A percentile compares a stretch with the other conserved stretches of the same genome.
These are phyloP conservation scores for Pangasius macronema DNA, from an alignment of 2,797 vertebrate species.

Conservation along the genomic window DNA sequence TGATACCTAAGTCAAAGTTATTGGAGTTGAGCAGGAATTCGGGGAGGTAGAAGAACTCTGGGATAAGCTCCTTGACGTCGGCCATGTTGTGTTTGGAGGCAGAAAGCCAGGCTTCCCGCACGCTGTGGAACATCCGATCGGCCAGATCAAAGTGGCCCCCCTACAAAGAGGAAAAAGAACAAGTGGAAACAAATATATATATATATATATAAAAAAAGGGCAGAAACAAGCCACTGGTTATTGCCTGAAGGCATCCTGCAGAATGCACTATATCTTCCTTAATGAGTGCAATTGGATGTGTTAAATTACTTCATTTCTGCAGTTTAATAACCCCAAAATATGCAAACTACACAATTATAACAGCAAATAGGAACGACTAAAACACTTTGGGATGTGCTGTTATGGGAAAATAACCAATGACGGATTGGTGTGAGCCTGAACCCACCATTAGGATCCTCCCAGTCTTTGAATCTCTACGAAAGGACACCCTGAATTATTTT, in stretches of 20 bases:
- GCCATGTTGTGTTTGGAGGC: slow-evolving; percentile 99
- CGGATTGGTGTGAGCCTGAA: not conserved
- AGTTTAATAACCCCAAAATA: not conserved
- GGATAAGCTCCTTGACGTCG: slow-evolving; percentile 97
- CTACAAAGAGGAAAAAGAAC: slow-evolving; percentile 64
- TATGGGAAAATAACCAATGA: not conserved
- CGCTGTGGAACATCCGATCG: slow-evolving; percentile 98
- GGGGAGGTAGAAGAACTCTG: slow-evolving; percentile 97
- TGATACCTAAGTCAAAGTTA: slow-evolving; percentile 93
- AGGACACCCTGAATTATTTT: not conserved
- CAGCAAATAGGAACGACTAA: not conserved
- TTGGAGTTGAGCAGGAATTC: slow-evolving; percentile 97
- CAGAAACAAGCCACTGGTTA: not conserved
- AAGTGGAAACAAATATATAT: slow-evolving; percentile 1
- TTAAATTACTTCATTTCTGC: not conserved
- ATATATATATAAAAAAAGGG: not conserved
- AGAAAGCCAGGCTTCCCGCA: slow-evolving; percentile 94
- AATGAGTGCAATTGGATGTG: not conserved
- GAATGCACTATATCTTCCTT: not conserved
- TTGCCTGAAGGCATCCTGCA: not conserved
- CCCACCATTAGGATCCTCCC: too few relatives aligned
- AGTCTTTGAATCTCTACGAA: not conserved
- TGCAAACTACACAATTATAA: not conserved
- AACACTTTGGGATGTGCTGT: not conserved
- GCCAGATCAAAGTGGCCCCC: slow-evolving; percentile 98